Base-by-base conservation (phyloP, 2,113 vertebrate species). In the Gallinago media region DNA sequence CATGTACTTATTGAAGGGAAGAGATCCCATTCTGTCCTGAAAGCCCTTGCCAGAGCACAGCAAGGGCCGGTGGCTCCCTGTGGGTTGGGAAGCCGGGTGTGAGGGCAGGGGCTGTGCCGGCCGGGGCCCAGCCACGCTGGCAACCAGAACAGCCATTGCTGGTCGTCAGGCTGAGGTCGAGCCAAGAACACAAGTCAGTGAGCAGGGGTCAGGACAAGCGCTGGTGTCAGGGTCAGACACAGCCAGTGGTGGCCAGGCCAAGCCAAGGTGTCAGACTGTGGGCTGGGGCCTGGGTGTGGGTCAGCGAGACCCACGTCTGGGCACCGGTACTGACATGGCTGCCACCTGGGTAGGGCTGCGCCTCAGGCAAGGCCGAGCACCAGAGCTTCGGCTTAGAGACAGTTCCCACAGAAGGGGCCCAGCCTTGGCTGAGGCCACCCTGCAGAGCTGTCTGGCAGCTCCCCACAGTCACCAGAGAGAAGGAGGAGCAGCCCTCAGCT, bases 51-150 rank as follows among this genome's bases (percentile, higher is more conserved):
- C 5, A 15, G 32, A 12, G 52, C 3, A 1, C 31, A 22, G 67
- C 0, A 1, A 44, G 47, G 62, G 13, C 21, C 0, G 10, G 71
- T 49, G 6, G 29, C n/a, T 82, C 23, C 23, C 42, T 18, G 31
- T 0, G 2, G 27, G 6, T 5, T 0, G 3, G 15, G 29, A 42
- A 34, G 38, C 27, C 1, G 11, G 50, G 65, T 34, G 42, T 3
- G 22, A 8, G 79, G 34, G 32, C 65, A 59, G 67, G 8, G 52
- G 23, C 54, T 44, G 19, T n/a, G 83, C 49, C 11, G 14, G 83
- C 55, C 47, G 7, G 25, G 61, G 31, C 47, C 34, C 54, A 7
- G 85, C 31, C 4, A 1, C 21, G 38, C 2, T 7, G 34, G 75
- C 49, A 56, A 65, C 36, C 2, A 2, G 36, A 23, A 9, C 44